Base-by-base conservation (phyloP, 2,888 invertebrate species). In the Drosophila kokeensis region DNA sequence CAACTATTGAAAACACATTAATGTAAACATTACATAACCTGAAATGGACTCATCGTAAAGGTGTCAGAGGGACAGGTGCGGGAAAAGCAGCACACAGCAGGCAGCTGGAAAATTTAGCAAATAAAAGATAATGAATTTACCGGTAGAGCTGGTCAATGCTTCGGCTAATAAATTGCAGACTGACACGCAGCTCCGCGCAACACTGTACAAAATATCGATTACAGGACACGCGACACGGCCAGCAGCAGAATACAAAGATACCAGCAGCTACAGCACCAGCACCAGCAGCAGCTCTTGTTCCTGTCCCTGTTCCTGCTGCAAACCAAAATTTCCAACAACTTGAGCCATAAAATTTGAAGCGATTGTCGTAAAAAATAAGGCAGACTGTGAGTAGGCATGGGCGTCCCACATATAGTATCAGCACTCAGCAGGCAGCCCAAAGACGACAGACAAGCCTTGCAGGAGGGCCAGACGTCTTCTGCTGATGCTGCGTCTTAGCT, bases 291-390 rank as follows among this genome's bases (percentile, higher is more conserved):
- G 53, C n/a, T 29, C 4, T 15, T 67, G 65, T 38, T 38, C 34
- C 76, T 64, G 69, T 42, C 11, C n/a, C 32, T 64, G 69, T 21
- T n/a, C n/a, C 32, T 27, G 52, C 21, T 15, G 10, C 21, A 53
- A 74, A 70, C 73, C 42, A 30, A 75, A 77, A 82, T 85, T 79
- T 81, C 75, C 74, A 83, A 69, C 83, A 87, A 78, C 80, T 80
- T 76, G 54, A 81, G 79, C 76, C 82, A 87, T 89, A 83, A 89
- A 87, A 85, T 79, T 89, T 80, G 74, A 87, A 87, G 73, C 83
- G 83, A 75, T 82, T 73, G 79, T 80, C 74, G 73, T 86, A 77
- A 81, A 82, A 79, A 73, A 50, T 55, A 68, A 61, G 68, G 29
- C n/a, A 63, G 73, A 69, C 58, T 68, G 69, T 65, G 54, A 58